Base-by-base conservation (phyloP, 2,797 vertebrate genomes). In the Buphagus erythrorhynchus region DNA sequence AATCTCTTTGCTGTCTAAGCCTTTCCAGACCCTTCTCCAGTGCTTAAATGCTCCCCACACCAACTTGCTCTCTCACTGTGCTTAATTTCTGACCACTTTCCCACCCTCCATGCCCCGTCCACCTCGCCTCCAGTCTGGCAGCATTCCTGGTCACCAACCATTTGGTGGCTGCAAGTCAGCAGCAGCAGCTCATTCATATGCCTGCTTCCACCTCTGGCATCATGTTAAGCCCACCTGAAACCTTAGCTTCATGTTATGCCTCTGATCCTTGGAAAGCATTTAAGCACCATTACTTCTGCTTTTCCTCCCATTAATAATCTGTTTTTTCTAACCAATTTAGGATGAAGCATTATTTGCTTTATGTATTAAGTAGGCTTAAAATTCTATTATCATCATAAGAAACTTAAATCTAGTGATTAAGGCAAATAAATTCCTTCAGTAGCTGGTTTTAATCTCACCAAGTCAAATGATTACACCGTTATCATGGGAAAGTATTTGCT, bases 61-160 rank as follows among this genome's bases (percentile, higher is more conserved):
- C 54, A 88, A 12, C 6, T 42, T 86, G 5, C 42, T 57, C 52
- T 61, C 43, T 73, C 21, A 48, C 5, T 4, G 11, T 28, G 24
- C 11, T 58, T 62, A 9, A 31, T 11, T 52, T 72, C 45, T 79
- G 8, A 6, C 29, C 4, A 10, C 20, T 49, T 69, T 59, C 8
- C 12, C 5, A 13, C 2, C 2, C 1, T 1, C 28, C 15, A 12
- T 22, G 10, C 13, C 17, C 21, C 71, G 14, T 14, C 36, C 28
- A 49, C 10, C 15, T 35, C 29, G 7, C 31, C 17, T 74, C 10
- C 10, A 52, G 18, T 38, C 36, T 54, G 35, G 36, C 63, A n/a
- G 29, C 31, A 40, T 68, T 45, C 28, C 22, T 75, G 36, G 19
- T n/a, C 59, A 86, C 36, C 16, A n/a, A 8, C 10, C 20, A 18